A percentile compares a stretch with the other conserved stretches of the same genome.
These are phyloP conservation scores for Chrysocyon brachyurus DNA, from an alignment of 2,797 vertebrate species.

Conservation along the genomic window DNA sequence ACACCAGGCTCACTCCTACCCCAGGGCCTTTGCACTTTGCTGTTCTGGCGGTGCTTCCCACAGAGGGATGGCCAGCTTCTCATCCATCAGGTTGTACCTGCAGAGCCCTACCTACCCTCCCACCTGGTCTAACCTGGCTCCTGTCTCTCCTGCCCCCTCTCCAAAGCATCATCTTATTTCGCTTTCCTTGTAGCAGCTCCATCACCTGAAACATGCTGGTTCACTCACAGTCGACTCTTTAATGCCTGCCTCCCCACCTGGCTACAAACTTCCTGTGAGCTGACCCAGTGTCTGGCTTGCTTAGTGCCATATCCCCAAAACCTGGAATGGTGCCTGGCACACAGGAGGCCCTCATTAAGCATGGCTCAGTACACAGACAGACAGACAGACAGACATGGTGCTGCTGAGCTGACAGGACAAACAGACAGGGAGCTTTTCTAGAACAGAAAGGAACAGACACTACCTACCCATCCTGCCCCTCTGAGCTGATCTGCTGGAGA, in stretches of 20 bases:
- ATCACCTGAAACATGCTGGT: background rate
- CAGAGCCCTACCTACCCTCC: background rate
- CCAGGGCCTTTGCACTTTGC: background rate
- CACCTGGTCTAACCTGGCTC: background rate
- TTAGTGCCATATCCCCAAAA: background rate
- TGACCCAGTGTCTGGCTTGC: background rate
- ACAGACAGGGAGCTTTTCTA: background rate
- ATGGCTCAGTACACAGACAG: background rate
- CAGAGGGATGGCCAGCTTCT: background rate
- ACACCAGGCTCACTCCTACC: background rate
- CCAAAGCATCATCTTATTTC: background rate
- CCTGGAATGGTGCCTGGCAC: background rate
- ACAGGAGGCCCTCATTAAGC: background rate
- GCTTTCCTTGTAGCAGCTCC: background rate
- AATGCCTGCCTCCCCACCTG: background rate
- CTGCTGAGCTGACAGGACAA: background rate
- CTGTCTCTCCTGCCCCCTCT: background rate
- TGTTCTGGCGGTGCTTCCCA: background rate
- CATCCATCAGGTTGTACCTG: background rate
- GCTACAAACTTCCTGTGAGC: background rate
- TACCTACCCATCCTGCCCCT: background rate
- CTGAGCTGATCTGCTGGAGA: background rate
- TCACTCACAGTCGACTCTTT: background rate
- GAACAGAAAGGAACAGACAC: background rate
- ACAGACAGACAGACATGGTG: background rate